A percentile compares a stretch with the other conserved stretches of the same genome.
Evolutionary conservation across 2,113 vertebrate genomes (phyloP).

Genomic region (Psilopsiagon aymara): DNA sequence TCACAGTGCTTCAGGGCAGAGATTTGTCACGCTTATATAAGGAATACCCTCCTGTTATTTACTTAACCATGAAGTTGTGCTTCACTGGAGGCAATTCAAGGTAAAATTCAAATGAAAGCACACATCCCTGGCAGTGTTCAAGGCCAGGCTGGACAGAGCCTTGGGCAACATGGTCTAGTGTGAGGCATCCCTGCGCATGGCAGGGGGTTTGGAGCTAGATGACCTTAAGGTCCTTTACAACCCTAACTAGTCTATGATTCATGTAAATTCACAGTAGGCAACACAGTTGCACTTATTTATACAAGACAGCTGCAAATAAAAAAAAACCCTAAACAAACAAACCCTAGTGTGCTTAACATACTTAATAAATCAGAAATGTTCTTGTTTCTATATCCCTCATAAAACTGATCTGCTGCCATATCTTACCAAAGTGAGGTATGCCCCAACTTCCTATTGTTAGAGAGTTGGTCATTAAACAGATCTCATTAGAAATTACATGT

Average conservation of each 20-base stretch:
- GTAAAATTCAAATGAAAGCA: not conserved
- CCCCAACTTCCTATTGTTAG: not conserved
- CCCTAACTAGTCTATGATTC: not conserved
- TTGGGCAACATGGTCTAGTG: not conserved
- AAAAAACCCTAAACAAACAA: not conserved
- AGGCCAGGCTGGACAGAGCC: not conserved
- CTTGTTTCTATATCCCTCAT: not conserved
- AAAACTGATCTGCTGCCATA: not conserved
- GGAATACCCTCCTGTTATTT: not conserved
- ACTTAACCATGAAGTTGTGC: not conserved
- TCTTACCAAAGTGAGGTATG: not conserved
- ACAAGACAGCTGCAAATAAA: not conserved
- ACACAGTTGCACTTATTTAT: not conserved
- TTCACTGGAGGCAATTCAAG: not conserved
- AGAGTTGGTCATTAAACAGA: not conserved
- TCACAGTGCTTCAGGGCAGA: not conserved
- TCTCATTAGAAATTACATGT: not conserved
- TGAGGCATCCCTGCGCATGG: not conserved
- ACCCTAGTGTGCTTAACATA: not conserved
- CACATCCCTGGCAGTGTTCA: not conserved
- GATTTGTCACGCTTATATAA: not conserved
- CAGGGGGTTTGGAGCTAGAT: not conserved
- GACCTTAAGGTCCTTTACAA: not conserved
- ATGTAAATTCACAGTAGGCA: not conserved
- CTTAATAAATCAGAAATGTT: not conserved